Percentiles rank a stretch among this genome's conserved stretches.
phyloP scores from a whole-genome alignment of 2,113 vertebrate species.

The Thryonomys swinderianus region DNA sequence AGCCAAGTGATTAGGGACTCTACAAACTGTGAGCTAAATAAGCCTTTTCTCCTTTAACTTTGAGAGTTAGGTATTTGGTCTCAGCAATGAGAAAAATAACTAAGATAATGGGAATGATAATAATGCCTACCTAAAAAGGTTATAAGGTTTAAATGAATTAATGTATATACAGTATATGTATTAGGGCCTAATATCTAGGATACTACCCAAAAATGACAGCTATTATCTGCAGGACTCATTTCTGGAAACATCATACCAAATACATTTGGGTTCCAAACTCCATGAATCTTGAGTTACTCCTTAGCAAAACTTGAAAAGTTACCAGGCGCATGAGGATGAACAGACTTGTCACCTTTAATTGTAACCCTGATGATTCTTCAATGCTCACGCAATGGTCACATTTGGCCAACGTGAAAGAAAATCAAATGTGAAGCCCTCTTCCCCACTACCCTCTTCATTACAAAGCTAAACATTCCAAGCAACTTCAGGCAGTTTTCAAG shows the following conservation, averaged over 20 bases:
- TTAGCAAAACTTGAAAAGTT: background rate
- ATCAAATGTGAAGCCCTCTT: background rate
- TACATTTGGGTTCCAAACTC: background rate
- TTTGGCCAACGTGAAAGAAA: background rate
- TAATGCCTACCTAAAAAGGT: background rate
- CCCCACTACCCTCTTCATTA: background rate
- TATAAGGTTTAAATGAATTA: background rate
- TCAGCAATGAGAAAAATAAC: too few relatives aligned
- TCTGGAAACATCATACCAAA: background rate
- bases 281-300: background rate
- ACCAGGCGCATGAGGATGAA: background rate
- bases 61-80: too few relatives aligned
- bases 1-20: too few relatives aligned
- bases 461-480: background rate
- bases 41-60: too few relatives aligned
- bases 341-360: background rate
- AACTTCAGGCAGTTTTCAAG: background rate
- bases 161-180: background rate
- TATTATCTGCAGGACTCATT: background rate
- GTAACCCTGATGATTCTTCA: background rate
- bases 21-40: too few relatives aligned
- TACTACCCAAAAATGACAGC: background rate
- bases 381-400: background rate
- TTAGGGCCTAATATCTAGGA: background rate
- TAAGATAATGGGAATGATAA: background rate